These are phyloP conservation scores for Caradrina kadenii DNA, from an alignment of 2,888 invertebrate genomes.

Conservation along the genomic window DNA sequence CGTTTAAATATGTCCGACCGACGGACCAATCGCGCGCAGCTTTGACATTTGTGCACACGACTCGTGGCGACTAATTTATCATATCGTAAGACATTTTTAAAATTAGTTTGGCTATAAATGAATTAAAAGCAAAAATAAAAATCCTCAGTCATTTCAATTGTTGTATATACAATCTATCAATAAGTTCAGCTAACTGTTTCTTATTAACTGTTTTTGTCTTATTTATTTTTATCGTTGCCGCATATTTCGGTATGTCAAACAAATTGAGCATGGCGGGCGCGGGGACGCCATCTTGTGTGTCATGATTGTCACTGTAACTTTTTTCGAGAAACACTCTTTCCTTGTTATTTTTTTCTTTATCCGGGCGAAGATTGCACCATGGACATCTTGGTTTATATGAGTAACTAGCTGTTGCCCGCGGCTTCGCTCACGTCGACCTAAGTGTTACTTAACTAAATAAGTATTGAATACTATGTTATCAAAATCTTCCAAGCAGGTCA, in stretches of 20 bases:
- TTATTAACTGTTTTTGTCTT: conserved; percentile 3
- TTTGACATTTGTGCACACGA: no score
- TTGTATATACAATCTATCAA: conserved; percentile 37
- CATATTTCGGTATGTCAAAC: conserved; percentile 48
- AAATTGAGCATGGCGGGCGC: conserved; percentile 34
- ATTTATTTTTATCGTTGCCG: conserved; percentile 29
- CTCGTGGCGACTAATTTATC: no score
- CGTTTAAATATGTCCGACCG: no score
- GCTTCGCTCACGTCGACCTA: no score
- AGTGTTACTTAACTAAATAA: no score
- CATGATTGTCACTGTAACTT: conserved; percentile 4
- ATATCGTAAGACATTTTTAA: no score
- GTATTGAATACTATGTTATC: no score
- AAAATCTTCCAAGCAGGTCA: no score
- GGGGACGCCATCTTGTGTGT: conserved; percentile 15
- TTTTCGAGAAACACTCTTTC: background rate
- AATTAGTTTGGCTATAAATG: no score
- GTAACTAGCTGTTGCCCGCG: no score
- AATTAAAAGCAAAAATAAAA: background rate
- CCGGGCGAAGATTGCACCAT: conserved; percentile 42
- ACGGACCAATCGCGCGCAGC: no score
- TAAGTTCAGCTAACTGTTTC: conserved; percentile 23
- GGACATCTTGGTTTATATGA: conserved; percentile 21
- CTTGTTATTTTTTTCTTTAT: conserved; percentile 17
- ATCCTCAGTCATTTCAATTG: conserved; percentile 4